Evolutionary conservation across 1,140 invertebrate genomes (phyloP).

Genomic region (Drosophila repletoides): DNA sequence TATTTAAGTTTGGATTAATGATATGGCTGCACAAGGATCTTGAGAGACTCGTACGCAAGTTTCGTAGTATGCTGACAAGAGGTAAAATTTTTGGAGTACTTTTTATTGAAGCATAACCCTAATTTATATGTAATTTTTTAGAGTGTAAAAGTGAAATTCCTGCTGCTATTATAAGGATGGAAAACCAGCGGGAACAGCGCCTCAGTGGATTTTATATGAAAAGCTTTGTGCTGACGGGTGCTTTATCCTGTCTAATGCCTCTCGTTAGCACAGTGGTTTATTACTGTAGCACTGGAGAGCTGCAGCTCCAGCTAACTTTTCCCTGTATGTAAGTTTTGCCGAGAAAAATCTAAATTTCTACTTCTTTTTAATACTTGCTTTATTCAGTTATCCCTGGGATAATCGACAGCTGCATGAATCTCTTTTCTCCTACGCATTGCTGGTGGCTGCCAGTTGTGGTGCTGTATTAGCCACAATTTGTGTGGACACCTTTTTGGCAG

Average conservation of each 20-base stretch:
- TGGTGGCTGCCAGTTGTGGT: slow-evolving; percentile 27
- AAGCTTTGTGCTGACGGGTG: slow-evolving; percentile 39
- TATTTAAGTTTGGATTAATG: slow-evolving; percentile 48
- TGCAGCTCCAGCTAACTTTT: slow-evolving; percentile 37
- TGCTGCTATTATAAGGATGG: slow-evolving; percentile 16
- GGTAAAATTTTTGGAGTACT: slow-evolving; percentile 1
- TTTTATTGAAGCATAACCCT: background rate
- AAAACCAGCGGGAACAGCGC: slow-evolving; percentile 38
- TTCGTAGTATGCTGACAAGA: slow-evolving; percentile 15
- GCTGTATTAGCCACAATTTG: slow-evolving; percentile 36
- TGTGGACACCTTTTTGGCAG: slow-evolving; percentile 44
- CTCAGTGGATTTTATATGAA: slow-evolving; percentile 34
- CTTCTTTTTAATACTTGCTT: no score
- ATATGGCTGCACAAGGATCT: slow-evolving; percentile 32
- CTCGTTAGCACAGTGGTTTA: slow-evolving; percentile 18
- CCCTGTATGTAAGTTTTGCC: slow-evolving; percentile 36
- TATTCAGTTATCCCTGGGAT: slow-evolving; percentile 44
- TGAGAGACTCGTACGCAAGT: slow-evolving; percentile 2
- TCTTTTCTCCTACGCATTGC: slow-evolving; percentile 17
- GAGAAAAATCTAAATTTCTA: background rate
- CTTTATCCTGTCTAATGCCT: slow-evolving; percentile 18
- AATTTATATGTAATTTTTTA: background rate
- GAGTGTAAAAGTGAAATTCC: slow-evolving; percentile 13
- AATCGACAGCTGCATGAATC: slow-evolving; percentile 13
- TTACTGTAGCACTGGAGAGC: slow-evolving; percentile 22